Evolutionary conservation across 2,888 invertebrate species (phyloP).

Genomic region (Ichneumoninae sp.): DNA sequence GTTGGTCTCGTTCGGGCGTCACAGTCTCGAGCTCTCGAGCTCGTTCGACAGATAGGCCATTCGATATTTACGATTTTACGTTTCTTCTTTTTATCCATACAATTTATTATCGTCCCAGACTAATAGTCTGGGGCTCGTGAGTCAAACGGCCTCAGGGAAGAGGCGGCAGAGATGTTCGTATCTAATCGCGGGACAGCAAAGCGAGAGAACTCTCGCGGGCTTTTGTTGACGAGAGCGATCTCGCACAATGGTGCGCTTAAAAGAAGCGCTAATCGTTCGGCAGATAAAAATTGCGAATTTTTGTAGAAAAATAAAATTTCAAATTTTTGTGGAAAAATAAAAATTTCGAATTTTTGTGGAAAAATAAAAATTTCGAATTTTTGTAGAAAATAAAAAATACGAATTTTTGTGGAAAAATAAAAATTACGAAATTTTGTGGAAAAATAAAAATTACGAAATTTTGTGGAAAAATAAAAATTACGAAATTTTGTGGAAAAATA

Average conservation of each 20-base stretch:
- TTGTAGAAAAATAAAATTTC: too few relatives aligned
- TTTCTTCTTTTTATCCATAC: conserved; percentile 29
- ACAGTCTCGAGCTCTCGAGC: conserved; percentile 11
- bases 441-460: too few relatives aligned
- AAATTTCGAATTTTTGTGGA: too few relatives aligned
- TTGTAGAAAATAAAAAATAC: too few relatives aligned
- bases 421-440: too few relatives aligned
- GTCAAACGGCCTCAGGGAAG: not conserved
- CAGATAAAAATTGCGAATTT: conserved; percentile 43
- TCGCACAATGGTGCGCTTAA: conserved; percentile 21
- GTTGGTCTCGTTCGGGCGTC: conserved; percentile 17
- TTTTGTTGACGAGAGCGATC: conserved; percentile 19
- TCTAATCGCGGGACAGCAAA: conserved; percentile 54
- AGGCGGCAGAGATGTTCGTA: conserved; percentile 33
- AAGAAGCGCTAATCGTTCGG: conserved; percentile 41
- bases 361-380: too few relatives aligned
- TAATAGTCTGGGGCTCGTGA: conserved; percentile 32
- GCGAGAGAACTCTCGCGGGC: conserved; percentile 27
- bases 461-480: too few relatives aligned
- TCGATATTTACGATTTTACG: conserved; percentile 56
- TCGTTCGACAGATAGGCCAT: conserved; percentile 32
- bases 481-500: too few relatives aligned
- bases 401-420: too few relatives aligned
- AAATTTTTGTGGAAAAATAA: too few relatives aligned
- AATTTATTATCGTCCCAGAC: conserved; percentile 59